Conservation (phyloP, 2,888 invertebrate genomes). For the Drosophila acutilabella region DNA sequence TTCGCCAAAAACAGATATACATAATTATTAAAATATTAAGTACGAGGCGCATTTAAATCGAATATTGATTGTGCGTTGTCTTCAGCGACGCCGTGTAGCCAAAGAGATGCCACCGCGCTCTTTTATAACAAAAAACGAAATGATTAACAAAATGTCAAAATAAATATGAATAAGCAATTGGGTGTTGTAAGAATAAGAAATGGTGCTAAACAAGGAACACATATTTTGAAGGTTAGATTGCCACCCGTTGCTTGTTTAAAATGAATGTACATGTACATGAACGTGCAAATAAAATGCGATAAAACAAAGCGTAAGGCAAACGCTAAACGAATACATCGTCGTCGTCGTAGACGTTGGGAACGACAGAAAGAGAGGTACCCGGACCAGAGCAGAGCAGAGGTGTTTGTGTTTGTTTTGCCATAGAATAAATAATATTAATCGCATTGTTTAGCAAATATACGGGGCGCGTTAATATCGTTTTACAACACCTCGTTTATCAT, state of each 20-base stretch:
- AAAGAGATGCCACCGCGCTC: slow-evolving; percentile 30
- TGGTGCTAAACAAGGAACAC: slow-evolving; percentile 58
- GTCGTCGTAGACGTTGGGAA: slow-evolving; percentile 2
- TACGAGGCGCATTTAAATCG: slow-evolving; percentile 45
- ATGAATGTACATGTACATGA: slow-evolving; percentile 4
- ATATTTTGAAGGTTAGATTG: slow-evolving; percentile 81
- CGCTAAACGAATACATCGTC: slow-evolving; percentile 37
- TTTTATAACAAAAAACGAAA: slow-evolving; percentile 32
- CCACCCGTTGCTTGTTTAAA: slow-evolving; percentile 59
- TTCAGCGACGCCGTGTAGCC: slow-evolving; percentile 26
- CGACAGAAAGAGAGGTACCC: slow-evolving; percentile 1
- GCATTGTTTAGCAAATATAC: slow-evolving; percentile 66
- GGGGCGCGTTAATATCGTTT: slow-evolving; percentile 44
- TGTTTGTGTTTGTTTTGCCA: slow-evolving; percentile 64
- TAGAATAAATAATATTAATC: slow-evolving; percentile 75
- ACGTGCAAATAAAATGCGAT: slow-evolving; percentile 66
- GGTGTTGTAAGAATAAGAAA: slow-evolving; percentile 37
- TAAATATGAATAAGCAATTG: slow-evolving; percentile 45
- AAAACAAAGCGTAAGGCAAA: slow-evolving; percentile 65
- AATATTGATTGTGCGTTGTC: slow-evolving; percentile 59
- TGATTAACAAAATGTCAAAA: slow-evolving; percentile 34
- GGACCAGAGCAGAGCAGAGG: slow-evolving; percentile 2
- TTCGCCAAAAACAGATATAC: slow-evolving; percentile 33
- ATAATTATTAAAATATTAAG: slow-evolving; percentile 35
- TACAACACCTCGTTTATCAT: slow-evolving; percentile 54